These are phyloP conservation scores for Drosophila repleta DNA, from an alignment of 1,140 invertebrate genomes.

Conservation along the genomic window DNA sequence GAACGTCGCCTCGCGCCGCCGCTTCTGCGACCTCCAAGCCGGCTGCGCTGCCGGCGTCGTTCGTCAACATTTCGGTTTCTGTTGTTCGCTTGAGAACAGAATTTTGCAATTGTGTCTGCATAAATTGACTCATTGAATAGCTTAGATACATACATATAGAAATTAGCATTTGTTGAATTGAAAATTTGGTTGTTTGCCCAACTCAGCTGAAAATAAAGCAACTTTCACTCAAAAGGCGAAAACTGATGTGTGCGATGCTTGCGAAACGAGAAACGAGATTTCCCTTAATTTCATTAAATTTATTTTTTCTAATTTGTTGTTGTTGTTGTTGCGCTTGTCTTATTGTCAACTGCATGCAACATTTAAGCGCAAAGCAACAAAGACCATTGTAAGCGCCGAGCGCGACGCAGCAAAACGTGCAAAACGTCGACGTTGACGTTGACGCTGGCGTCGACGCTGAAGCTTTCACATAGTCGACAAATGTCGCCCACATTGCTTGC, in stretches of 20 bases:
- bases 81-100: constrained; percentile 19
- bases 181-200: constrained; percentile 2
- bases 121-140: constrained; percentile 21
- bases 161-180: constrained; percentile 26
- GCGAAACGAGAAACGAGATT: constrained; percentile 6
- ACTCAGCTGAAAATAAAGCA: constrained; percentile 26
- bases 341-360: constrained; percentile 77
- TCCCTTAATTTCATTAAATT: constrained; percentile 42
- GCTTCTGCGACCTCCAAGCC: constrained; percentile 34
- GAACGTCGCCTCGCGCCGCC: constrained; percentile 1
- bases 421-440: background rate
- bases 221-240: constrained; percentile 36
- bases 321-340: constrained; percentile 51
- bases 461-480: constrained; percentile 56
- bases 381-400: constrained; percentile 18
- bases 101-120: constrained; percentile 11
- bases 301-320: constrained; percentile 54
- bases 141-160: no score
- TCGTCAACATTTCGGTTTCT: constrained; percentile 35
- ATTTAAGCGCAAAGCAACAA: constrained; percentile 55
- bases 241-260: constrained; percentile 23
- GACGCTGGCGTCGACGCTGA: constrained; percentile 11
- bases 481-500: constrained; percentile 49
- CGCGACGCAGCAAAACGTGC: constrained; percentile 9
- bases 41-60: constrained; percentile 39